Evolutionary conservation across 2,888 invertebrate genomes (phyloP), one percentile per base, ranked within the genome.

Genomic region (Latrodectus elegans): DNA sequence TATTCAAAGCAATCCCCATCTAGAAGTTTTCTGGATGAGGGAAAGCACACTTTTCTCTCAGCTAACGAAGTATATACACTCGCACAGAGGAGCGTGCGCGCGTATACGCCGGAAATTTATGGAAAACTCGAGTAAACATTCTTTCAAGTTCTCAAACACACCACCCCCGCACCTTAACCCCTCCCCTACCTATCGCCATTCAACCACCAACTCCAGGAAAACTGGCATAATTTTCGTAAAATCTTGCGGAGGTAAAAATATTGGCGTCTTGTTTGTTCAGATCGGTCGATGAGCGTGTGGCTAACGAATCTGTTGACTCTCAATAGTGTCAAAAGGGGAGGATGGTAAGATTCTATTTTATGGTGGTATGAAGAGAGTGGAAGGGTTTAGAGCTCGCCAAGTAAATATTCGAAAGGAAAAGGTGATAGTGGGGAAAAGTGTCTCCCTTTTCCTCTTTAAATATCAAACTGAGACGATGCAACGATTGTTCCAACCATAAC

Each of bases 111-210:
- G 80, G 15, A 77, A 80, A 72, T 80, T 72, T 65, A 72, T 72
- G 72, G 80, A 80, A 80, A 72, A 80, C 55, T 60, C 72, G 72
- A 22, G 80, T 80, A 80, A 80, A 80, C 80, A 80, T 80, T 80
- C 80, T 80, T 80, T 72, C 80, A 51, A 51, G 67, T 17, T 68
- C 26, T 68, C 22, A 11, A 17, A 22, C 17, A 26, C n/a, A n/a
- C 67, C 22, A 6, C 67, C 26, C 17, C 17, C 67, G 8, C 38
- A 38, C 38, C 38, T 38, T 38, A 38, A 38, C 11, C 67, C 8
- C 38, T 22, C 22, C 22, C 55, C 55, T 6, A 2, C 60, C 12
- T 15, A 60, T 6, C 60, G 60, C n/a, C 60, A 60, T n/a, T 15
- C 14, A 60, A 60, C 9, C 60, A 60, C 60, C 60, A n/a, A 26